Base-by-base conservation (phyloP, 1,140 invertebrate species). In the Drosophila virilis region DNA sequence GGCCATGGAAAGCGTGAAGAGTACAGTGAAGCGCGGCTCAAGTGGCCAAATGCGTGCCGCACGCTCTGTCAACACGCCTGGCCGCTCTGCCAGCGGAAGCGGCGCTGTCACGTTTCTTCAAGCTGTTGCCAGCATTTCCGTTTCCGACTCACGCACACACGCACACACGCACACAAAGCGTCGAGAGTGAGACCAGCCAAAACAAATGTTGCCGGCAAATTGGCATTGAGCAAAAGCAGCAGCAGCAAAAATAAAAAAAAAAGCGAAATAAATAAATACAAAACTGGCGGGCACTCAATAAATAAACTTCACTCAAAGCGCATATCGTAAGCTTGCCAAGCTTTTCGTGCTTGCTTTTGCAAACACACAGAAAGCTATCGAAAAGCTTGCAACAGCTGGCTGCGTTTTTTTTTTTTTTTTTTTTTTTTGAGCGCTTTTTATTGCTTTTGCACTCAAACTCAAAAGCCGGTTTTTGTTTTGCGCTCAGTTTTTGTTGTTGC, bases 21-120 rank as follows among this genome's bases (percentile, higher is more conserved):
- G 2, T 71, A 75, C 59, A 71, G 66, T 65, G 43, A 64, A 28
- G 67, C 46, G 28, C 37, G 48, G 12, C 60, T 55, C 37, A 32
- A 48, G 57, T 60, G 60, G 48, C 37, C 15, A 57, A 62, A 54
- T 33, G 64, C 75, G 52, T 62, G 22, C 37, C 17, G 55, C 77
- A 77, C 77, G 72, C 77, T 76, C 57, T 83, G 80, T 83, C 80
- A 83, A 78, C 82, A 86, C 57, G 4, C 65, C 58, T 59, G 22
- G 59, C 51, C 0, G 22, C 22, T 28, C 22, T 68, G 68, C 17
- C 80, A 80, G 78, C 81, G 57, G 65, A 79, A 70, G 75, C 69
- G 54, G 48, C 42, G 79, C 66, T 84, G 80, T 80, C 80, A 84
- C 77, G 80, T 76, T 69, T 70, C 22, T 69, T 22, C 73, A 68